Conservation (phyloP, 2,797 vertebrate species). For the Oryzias dopingdopingensis region DNA sequence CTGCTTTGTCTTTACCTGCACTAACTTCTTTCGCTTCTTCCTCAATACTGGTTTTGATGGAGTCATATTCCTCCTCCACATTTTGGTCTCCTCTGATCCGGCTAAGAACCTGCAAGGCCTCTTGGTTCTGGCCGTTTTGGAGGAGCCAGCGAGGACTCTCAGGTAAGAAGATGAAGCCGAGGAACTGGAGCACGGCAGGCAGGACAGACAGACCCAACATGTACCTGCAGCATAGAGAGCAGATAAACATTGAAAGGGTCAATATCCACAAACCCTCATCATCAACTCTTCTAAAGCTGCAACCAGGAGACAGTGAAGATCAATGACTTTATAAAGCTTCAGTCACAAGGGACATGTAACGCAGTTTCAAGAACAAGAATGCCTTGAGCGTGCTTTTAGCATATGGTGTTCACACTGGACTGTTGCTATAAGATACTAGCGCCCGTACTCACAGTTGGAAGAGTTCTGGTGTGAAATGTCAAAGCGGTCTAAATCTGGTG, state of each 20-base stretch:
- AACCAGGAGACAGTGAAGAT: not conserved
- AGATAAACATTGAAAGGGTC: not conserved
- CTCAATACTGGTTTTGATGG: slow-evolving; percentile 87
- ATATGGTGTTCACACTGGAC: too few species aligned
- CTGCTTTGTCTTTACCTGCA: slow-evolving; percentile 71
- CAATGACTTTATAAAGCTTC: too few species aligned
- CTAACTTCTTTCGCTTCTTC: slow-evolving; percentile 84
- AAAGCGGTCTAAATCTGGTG: too few species aligned
- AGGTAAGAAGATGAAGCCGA: slow-evolving; percentile 92
- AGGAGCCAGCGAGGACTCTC: slow-evolving; percentile 98
- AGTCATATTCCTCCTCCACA: slow-evolving; percentile 87
- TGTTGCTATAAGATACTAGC: too few species aligned
- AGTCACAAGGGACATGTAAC: too few species aligned
- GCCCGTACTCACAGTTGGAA: too few species aligned
- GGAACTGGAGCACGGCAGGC: slow-evolving; percentile 89
- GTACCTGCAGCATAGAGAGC: slow-evolving; percentile 74
- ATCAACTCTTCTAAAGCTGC: not conserved
- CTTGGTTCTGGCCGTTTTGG: slow-evolving; percentile 86
- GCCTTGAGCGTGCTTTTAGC: too few species aligned
- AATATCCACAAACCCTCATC: not conserved
- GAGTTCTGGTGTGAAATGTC: too few species aligned
- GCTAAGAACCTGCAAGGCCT: slow-evolving; percentile 83
- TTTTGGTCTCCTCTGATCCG: slow-evolving; percentile 83
- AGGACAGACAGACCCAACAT: slow-evolving; percentile 92
- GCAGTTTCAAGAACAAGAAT: too few species aligned